Conservation (phyloP, 2,797 vertebrate species). For the Danio tinwini region DNA sequence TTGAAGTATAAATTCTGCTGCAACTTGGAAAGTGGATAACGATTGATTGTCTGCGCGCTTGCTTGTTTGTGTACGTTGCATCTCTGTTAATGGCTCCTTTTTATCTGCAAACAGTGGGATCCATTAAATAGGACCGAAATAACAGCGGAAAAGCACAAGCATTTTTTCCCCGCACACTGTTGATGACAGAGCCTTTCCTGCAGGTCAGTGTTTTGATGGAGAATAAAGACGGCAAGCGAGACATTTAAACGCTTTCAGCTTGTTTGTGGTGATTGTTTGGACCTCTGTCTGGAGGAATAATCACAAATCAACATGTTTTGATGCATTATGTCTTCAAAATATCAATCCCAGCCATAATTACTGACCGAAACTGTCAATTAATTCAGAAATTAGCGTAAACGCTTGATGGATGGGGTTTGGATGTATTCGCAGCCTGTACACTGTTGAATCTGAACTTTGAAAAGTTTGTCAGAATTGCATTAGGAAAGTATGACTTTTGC, state of each 20-base stretch:
- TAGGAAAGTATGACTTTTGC: constrained; percentile 45
- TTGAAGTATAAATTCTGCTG: constrained; percentile 51
- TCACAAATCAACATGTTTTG: constrained; percentile 22
- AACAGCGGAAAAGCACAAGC: constrained; percentile 30
- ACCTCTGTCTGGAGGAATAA: constrained; percentile 12
- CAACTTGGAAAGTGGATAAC: constrained; percentile 48
- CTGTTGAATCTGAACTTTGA: constrained; percentile 20
- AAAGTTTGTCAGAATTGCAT: constrained; percentile 45
- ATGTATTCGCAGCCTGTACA: constrained; percentile 4
- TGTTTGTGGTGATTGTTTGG: constrained; percentile 1
- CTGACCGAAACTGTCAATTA: constrained; percentile 13
- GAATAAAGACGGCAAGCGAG: constrained; percentile 13
- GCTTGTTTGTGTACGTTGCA: constrained; percentile 36
- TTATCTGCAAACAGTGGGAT: constrained; percentile 46
- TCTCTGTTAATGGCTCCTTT: constrained; percentile 55
- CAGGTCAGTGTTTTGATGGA: constrained; percentile 24
- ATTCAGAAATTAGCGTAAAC: constrained; percentile 19
- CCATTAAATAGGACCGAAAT: constrained; percentile 53
- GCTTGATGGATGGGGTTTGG: constrained; percentile 29
- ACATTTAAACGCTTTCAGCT: constrained; percentile 44
- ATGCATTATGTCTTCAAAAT: constrained; percentile 9
- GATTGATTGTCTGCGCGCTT: constrained; percentile 49
- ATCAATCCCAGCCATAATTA: constrained; percentile 26
- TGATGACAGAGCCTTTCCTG: constrained; percentile 49
- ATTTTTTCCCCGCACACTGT: constrained; percentile 25